Conservation (phyloP, 35 echinoderm and acorn worm species). For the Stichopus chloronotus region DNA sequence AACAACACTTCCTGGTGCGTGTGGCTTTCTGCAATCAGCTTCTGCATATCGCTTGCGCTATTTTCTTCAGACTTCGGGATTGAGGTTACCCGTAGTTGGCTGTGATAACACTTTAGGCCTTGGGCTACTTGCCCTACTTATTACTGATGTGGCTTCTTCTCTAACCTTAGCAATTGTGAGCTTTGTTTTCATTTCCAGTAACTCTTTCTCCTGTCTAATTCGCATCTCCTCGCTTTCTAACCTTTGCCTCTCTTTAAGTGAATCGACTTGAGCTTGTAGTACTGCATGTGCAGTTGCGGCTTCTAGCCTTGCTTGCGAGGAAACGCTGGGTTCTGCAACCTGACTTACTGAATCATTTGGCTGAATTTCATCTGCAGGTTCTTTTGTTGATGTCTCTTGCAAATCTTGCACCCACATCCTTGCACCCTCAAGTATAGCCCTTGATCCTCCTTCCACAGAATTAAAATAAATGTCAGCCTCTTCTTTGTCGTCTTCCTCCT, state of each 20-base stretch:
- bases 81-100: neutral
- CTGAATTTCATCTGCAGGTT: neutral
- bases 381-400: neutral
- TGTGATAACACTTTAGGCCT: neutral
- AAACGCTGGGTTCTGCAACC: neutral
- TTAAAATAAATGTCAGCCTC: neutral
- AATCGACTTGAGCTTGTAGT: slow-evolving; percentile 24
- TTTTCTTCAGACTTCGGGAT: neutral
- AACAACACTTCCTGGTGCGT: slow-evolving; percentile 36
- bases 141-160: neutral
- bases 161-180: slow-evolving; percentile 30
- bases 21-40: neutral
- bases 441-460: neutral
- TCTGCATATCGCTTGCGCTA: neutral
- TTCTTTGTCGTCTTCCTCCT: neutral
- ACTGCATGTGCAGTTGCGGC: slow-evolving; percentile 28
- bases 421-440: neutral
- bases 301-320: neutral
- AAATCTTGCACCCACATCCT: neutral
- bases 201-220: slow-evolving; percentile 32
- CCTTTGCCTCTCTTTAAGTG: slow-evolving; percentile 4
- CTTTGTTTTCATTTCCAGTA: slow-evolving; percentile 18
- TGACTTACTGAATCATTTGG: neutral
- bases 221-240: slow-evolving; percentile 42
- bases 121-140: neutral